phyloP scores from a whole-genome alignment of 2,888 invertebrate species.

The Eupithecia abbreviata region DNA sequence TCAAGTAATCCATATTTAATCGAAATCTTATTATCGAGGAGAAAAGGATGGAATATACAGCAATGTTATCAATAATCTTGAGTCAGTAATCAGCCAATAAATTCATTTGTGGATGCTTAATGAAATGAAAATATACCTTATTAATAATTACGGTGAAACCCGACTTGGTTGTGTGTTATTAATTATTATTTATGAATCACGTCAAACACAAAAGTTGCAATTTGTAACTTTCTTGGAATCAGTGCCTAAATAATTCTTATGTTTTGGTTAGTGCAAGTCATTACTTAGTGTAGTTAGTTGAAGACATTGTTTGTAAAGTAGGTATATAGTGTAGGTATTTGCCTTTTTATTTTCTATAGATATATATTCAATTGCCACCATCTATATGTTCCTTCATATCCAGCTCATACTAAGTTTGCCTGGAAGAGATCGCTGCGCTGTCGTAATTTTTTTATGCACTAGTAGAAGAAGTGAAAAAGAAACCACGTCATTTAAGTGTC shows the following conservation, averaged over 20 bases:
- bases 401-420: too few species aligned
- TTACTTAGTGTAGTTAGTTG: neutral
- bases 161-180: neutral
- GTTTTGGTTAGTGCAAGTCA: neutral
- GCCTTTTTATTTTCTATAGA: too few species aligned
- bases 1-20: neutral
- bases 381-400: too few species aligned
- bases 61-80: neutral
- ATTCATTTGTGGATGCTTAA: neutral
- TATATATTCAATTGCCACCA: too few species aligned
- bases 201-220: neutral
- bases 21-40: constrained; percentile 2
- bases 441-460: too few species aligned
- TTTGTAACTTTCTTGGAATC: neutral
- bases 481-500: too few species aligned
- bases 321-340: too few species aligned
- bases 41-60: neutral
- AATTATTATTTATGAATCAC: neutral
- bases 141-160: neutral
- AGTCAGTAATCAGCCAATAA: neutral
- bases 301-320: too few species aligned
- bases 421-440: too few species aligned
- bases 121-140: neutral
- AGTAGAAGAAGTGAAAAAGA: too few species aligned
- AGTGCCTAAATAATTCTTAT: neutral